These are phyloP conservation scores for Sabatieria punctata DNA, from an alignment of 2,888 invertebrate species.

Conservation along the genomic window DNA sequence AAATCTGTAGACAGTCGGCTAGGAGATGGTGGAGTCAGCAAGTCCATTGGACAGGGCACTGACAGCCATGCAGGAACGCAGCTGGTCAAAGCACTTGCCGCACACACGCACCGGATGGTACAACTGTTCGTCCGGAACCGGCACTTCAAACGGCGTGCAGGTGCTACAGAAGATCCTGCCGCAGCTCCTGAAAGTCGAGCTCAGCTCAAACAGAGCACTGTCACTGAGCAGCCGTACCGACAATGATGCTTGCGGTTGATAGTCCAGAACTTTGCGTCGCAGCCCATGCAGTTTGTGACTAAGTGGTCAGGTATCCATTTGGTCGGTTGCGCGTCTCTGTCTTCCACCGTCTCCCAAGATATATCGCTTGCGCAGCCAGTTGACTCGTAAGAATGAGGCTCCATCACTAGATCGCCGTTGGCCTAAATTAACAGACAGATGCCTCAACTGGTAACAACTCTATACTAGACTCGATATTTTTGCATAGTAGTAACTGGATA, in stretches of 20 bases:
- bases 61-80: too few species aligned
- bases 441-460: too few species aligned
- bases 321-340: conserved; percentile 40
- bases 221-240: too few species aligned
- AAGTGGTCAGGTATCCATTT: conserved; percentile 85
- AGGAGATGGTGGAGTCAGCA: too few species aligned
- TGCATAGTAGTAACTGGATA: too few species aligned
- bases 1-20: too few species aligned
- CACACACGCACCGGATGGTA: conserved; percentile 73
- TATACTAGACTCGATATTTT: too few species aligned
- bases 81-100: conserved; percentile 46
- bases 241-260: conserved; percentile 80
- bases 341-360: conserved; percentile 65
- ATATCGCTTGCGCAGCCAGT: conserved; percentile 43
- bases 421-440: too few species aligned
- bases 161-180: conserved; percentile 83
- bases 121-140: conserved; percentile 63
- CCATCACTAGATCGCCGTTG: too few species aligned
- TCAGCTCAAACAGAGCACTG: too few species aligned
- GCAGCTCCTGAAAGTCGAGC: conserved; percentile 68
- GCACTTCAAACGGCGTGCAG: conserved; percentile 69
- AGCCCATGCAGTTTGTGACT: conserved; percentile 69
- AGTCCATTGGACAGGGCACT: too few species aligned
- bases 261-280: conserved; percentile 72
- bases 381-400: not conserved